Percentiles rank a stretch among this genome's conserved stretches.
Evolutionary conservation across 2,113 vertebrate genomes (phyloP).

Genomic region (Pontoporia blainvillei): DNA sequence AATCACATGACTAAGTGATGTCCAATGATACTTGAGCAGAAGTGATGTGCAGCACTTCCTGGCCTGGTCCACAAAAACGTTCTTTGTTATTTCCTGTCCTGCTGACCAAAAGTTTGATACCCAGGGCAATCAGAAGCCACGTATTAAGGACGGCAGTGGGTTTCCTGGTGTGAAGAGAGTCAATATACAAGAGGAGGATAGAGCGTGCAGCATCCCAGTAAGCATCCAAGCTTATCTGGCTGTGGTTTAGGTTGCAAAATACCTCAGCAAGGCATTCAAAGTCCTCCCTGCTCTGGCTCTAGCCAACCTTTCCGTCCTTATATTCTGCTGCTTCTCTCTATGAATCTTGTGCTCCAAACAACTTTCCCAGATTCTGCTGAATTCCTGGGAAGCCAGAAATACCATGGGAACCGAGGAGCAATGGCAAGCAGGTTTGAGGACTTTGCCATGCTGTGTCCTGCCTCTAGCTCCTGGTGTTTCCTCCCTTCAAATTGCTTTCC

Average conservation of each 20-base stretch:
- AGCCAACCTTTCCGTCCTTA: neutral
- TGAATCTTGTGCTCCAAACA: conserved; percentile 1
- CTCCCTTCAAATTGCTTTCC: neutral
- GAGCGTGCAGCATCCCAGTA: neutral
- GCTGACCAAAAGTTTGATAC: neutral
- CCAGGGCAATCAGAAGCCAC: neutral
- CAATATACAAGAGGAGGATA: neutral
- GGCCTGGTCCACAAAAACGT: neutral
- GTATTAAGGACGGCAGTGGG: neutral
- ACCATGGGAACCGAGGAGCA: neutral
- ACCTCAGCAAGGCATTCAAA: neutral
- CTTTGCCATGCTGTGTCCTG: neutral
- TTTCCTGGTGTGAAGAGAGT: neutral
- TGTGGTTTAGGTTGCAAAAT: neutral
- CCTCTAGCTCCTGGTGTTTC: neutral
- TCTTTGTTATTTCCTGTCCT: neutral
- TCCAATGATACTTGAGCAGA: neutral
- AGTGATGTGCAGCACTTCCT: neutral
- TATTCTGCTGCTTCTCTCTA: neutral
- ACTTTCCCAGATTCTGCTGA: neutral
- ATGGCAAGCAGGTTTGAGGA: neutral
- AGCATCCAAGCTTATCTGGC: neutral
- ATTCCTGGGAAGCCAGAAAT: conserved; percentile 27
- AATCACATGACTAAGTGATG: neutral
- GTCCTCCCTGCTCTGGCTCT: neutral